Conservation (phyloP, 37 sponge, comb jelly and placozoan species). For the Hormiphora californensis region DNA sequence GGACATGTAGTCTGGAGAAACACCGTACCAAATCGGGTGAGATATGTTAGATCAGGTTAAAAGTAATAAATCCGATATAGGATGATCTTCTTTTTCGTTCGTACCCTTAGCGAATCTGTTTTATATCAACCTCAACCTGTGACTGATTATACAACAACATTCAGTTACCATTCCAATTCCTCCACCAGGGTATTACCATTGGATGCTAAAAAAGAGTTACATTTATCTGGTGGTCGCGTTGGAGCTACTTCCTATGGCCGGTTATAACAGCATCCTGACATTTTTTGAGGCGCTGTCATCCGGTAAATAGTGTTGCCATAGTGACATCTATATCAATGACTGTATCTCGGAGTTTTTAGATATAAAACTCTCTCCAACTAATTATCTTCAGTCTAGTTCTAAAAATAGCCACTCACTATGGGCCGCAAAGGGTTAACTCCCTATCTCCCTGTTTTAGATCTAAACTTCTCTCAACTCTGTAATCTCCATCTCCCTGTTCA, state of each 20-base stretch:
- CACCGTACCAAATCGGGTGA: neutral
- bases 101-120: no score
- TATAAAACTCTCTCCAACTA: no score
- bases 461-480: no score
- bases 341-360: no score
- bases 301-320: no score
- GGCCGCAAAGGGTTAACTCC: no score
- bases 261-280: neutral
- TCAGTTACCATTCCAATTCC: no score
- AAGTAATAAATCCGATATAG: neutral
- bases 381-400: no score
- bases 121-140: neutral
- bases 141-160: neutral
- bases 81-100: neutral
- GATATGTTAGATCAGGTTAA: neutral
- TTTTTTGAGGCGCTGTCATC: neutral
- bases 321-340: no score
- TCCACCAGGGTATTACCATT: neutral
- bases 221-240: neutral
- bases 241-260: neutral
- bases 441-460: no score
- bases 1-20: neutral
- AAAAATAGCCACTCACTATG: no score
- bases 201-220: neutral
- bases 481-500: no score